Evolutionary conservation across 2,797 vertebrate genomes (phyloP), one percentile per base, ranked within the genome.

Genomic region (Menidia menidia): DNA sequence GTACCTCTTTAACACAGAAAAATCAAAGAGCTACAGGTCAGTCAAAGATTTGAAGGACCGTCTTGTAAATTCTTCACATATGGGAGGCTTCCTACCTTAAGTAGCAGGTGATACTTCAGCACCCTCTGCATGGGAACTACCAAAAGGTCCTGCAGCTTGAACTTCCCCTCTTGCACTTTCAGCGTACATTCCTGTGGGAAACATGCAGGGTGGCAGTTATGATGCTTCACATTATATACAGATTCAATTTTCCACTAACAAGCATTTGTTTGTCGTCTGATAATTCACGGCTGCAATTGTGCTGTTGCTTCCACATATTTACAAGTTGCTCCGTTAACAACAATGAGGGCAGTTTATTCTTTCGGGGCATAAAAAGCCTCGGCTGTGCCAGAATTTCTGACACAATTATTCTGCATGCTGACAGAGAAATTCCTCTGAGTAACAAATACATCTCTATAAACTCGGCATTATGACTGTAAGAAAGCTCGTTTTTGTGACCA

Each of bases 111-210:
- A 53, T 99, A 99, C 81, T 99, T 99, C 55, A 99, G 88, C 52
- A 99, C 97, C 77, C 98, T 94, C 68, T 99, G 98, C 98, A 99
- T 98, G 54, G 98, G 98, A 39, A 99, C 97, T 84, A 99, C 97
- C 80, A 99, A 89, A 59, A 99, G 94, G 81, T 99, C 98, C 77
- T 99, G 98, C 81, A 99, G 89, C 83, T 97, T 98, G 70, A 99
- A 99, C 81, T 99, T 99, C 42, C 98, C 97, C 0, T 98, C 97
- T 87, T 99, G 97, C 61, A 99, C 97, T 86, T 97, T 99, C 43
- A 98, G 89, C 0, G 97, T 98, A 64, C 91, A 93, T 86, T 92
- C 91, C 91, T 93, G 71, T 10, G 15, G 66, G 65, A 61, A 60
- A 63, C 19, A 55, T 42, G 30, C 52, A 75, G 53, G 41, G 31